Evolutionary conservation across 2,888 invertebrate species (phyloP), one percentile per base, ranked within the genome.

Genomic region (Linnaemya vulpina): DNA sequence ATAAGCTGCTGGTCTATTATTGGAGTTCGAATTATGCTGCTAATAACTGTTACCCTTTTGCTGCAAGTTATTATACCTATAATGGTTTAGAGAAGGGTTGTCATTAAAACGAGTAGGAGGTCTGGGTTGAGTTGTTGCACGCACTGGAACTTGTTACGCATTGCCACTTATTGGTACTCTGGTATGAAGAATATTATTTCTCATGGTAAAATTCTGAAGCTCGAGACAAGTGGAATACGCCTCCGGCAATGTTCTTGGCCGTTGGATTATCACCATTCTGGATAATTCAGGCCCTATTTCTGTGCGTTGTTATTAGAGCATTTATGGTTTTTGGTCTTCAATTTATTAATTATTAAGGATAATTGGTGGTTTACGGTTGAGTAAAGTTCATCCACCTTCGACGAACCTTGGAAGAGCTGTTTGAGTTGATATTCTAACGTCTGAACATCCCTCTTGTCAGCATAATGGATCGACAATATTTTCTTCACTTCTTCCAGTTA

Each of bases 401-500:
- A 38, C 8, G 10, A 38, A 38, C 9, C 38, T 38, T 38, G 38
- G 38, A 9, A 38, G 38, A 38, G 38, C 38, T 55, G 73, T 1
- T 51, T 46, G 1, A 87, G 17, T 68, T 87, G 81, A 51, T 87
- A 84, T 40, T 87, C 86, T 1, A 88, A 55, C 1, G 85, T 87
- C 1, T 82, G 62, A 0, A 87, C 43, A 38, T 87, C 87, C 40
- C 86, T 58, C 60, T 87, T 88, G 15, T 87, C 87, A 0, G 87
- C 87, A 35, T 87, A 87, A 25, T 87, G 86, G 7, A 87, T 68
- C 0, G 86, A 87, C 0, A 86, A 55, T 17, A 83, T 80, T 25
- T 22, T 76, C 30, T 88, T 88, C 0, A 87, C 81, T 1, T 83
- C 49, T 10, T 15, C 85, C 87, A 87, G 17, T 86, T 75, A 10